A percentile compares a stretch with the other conserved stretches of the same genome.
Evolutionary conservation across 2,888 invertebrate genomes (phyloP).

Genomic region (Microctonus brassicae): DNA sequence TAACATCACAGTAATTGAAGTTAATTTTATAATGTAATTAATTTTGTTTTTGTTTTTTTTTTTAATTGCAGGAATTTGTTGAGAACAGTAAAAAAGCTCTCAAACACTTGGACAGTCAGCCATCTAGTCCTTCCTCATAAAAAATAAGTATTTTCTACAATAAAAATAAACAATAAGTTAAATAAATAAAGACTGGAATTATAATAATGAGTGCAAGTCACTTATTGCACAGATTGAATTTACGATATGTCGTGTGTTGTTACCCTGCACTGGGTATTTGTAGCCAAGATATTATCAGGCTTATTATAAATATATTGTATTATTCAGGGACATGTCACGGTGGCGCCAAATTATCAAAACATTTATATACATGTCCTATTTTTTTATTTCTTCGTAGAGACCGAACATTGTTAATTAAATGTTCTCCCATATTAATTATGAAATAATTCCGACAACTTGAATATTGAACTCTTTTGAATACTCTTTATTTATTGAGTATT

Average conservation of each 20-base stretch:
- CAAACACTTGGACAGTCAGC: conserved; percentile 47
- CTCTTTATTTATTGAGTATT: neutral
- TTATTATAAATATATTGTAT: neutral
- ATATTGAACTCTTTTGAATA: neutral
- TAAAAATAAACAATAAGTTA: neutral
- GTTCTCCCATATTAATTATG: neutral
- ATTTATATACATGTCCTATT: neutral
- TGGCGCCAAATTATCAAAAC: neutral
- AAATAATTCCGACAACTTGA: neutral
- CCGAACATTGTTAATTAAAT: neutral
- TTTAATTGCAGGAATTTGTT: conserved; percentile 71
- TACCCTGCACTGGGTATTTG: neutral
- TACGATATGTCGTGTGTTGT: neutral
- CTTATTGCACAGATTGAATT: neutral
- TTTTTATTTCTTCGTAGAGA: neutral
- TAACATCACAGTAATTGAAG: no score
- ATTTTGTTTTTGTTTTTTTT: conserved; percentile 4
- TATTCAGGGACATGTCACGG: neutral
- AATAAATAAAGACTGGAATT: conserved; percentile 17
- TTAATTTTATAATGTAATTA: conserved; percentile 3
- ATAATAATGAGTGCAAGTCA: neutral
- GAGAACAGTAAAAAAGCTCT: conserved; percentile 74
- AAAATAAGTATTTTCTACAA: neutral
- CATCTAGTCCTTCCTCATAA: conserved; percentile 38
- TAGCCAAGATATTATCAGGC: neutral